A percentile compares a stretch with the other conserved stretches of the same genome.
Evolutionary conservation across 1,140 invertebrate species (phyloP).

Genomic region (Drosophila malerkotliana): DNA sequence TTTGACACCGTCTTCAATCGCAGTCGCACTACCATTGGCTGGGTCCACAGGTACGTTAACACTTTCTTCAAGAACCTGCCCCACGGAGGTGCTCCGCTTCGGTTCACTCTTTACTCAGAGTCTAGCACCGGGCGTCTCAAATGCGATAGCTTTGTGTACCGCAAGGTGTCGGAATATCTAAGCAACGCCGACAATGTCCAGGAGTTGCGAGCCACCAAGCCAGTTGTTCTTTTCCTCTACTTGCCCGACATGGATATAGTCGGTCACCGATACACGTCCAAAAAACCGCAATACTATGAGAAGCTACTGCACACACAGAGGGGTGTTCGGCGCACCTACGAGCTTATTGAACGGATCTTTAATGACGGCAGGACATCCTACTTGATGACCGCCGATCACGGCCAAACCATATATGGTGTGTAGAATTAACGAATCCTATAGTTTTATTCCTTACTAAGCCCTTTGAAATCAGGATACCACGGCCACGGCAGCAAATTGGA

Average conservation of each 20-base stretch:
- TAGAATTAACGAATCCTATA: neutral
- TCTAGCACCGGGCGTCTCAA: neutral
- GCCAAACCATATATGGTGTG: conserved; percentile 97
- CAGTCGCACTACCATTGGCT: conserved; percentile 86
- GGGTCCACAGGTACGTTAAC: conserved; percentile 83
- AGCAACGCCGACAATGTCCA: conserved; percentile 74
- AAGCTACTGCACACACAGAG: conserved; percentile 92
- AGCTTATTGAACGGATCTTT: conserved; percentile 90
- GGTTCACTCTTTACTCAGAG: neutral
- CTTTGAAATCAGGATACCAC: conserved; percentile 88
- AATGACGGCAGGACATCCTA: conserved; percentile 92
- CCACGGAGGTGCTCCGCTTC: conserved; percentile 5
- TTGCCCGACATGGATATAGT: conserved; percentile 95
- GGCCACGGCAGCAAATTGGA: conserved; percentile 85
- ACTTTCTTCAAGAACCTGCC: neutral
- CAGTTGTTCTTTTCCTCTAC: conserved; percentile 94
- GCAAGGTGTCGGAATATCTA: conserved; percentile 86
- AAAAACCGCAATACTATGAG: conserved; percentile 91
- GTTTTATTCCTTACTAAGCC: neutral
- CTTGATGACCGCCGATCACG: conserved; percentile 98
- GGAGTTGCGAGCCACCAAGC: conserved; percentile 85
- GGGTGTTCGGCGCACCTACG: conserved; percentile 89
- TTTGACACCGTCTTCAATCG: conserved; percentile 99
- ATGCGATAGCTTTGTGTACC: conserved; percentile 10
- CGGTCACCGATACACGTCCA: conserved; percentile 88